Evolutionary conservation across 2,113 vertebrate species (phyloP), one percentile per base, ranked within the genome.

Genomic region (Calonectris borealis): DNA sequence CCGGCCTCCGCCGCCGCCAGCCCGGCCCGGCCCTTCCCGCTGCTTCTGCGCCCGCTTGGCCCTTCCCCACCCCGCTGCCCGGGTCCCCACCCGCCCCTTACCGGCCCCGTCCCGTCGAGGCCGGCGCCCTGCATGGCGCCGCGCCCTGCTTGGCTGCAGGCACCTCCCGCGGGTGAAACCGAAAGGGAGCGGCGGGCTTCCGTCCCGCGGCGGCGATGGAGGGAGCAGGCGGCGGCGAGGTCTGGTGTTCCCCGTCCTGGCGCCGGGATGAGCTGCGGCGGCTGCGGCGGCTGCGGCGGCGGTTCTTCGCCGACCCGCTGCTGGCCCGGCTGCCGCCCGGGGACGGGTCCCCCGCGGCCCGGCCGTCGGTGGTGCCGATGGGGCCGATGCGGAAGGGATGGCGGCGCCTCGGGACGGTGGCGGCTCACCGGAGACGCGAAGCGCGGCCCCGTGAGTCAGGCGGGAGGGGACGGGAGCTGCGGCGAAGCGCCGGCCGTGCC

Each of bases 331-430:
- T 25, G 77, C 8, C 10, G 24, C 36, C 10, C 17, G 9, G 16
- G 26, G 15, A 16, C 26, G 26, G 7, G 19, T 11, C 19, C 11
- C 16, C 17, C 65, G 1, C 9, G 16, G 16, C 13, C 27, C 21
- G 8, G 13, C n/a, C 6, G 22, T 4, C n/a, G 4, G 29, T 2
- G 42, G 42, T 25, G 19, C 3, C 10, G 49, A 1, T 6, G 42
- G 42, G 32, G 19, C 3, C 10, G 49, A 1, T 6, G 17, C 22
- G 13, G 61, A 20, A 54, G 48, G 29, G 36, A 9, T 14, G 16
- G 31, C 22, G 17, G 54, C 52, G 26, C 29, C 52, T 44, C 21
- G 29, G 32, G 34, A 6, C 7, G 34, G 42, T 18, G 36, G 24
- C 19, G 17, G 4, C 16, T 15, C 13, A 3, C 6, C 4, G 7